Percentiles rank a stretch among this genome's conserved stretches.
phyloP scores from a whole-genome alignment of 2,888 invertebrate genomes.

The Pyrrhosoma nymphula region DNA sequence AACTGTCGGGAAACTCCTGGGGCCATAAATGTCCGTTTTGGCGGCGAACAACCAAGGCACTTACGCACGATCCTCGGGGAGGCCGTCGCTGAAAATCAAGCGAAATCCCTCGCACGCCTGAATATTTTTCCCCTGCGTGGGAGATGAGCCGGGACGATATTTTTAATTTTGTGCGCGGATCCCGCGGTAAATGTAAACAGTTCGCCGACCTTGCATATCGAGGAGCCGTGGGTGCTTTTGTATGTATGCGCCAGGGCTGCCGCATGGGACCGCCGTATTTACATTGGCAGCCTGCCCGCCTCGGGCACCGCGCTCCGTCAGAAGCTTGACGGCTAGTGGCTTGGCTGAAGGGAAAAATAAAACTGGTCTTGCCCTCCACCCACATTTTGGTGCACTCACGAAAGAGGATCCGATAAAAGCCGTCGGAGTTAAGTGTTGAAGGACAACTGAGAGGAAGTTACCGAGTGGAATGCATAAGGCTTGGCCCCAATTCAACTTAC shows the following conservation, averaged over 20 bases:
- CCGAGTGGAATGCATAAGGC: too few species aligned
- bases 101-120: not conserved
- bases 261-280: not conserved
- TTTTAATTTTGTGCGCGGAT: not conserved
- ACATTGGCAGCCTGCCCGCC: not conserved
- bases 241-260: not conserved
- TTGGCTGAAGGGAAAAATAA: not conserved
- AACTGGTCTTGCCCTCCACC: not conserved
- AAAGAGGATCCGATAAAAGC: slow-evolving; percentile 23
- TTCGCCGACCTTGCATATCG: not conserved
- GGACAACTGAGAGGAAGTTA: not conserved
- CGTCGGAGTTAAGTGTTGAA: not conserved
- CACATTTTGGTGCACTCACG: not conserved
- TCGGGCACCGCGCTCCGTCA: not conserved
- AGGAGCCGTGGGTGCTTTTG: not conserved
- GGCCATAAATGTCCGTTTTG: not conserved
- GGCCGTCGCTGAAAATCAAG: not conserved
- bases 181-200: not conserved
- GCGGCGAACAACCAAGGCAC: not conserved
- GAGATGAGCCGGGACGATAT: not conserved
- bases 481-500: too few species aligned
- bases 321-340: not conserved
- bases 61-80: not conserved
- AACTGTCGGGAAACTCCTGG: not conserved
- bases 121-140: not conserved